phyloP scores from a whole-genome alignment of 2,888 invertebrate genomes.

The Odontothrips loti region DNA sequence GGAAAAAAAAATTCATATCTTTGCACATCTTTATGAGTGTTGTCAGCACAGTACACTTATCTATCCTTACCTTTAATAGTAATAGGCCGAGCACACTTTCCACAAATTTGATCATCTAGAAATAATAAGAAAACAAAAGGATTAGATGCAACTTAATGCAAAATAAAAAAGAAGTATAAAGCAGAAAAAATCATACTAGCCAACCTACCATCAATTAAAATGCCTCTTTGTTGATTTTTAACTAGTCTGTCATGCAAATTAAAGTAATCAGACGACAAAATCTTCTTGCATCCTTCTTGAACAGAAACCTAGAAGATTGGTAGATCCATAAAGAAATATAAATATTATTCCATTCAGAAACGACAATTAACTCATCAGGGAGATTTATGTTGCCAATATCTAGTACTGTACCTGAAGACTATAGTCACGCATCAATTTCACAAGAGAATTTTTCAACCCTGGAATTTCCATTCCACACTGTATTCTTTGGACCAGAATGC shows the following conservation, averaged over 20 bases:
- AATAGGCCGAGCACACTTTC: conserved; percentile 71
- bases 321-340: neutral
- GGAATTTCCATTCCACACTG: conserved; percentile 80
- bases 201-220: conserved; percentile 56
- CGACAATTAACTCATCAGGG: neutral
- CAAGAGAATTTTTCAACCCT: conserved; percentile 81
- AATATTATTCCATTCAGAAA: conserved; percentile 24
- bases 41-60: conserved; percentile 32
- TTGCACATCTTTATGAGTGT: neutral
- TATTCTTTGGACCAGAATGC: conserved; percentile 79
- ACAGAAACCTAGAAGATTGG: conserved; percentile 63
- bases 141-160: conserved; percentile 31
- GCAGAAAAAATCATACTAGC: conserved; percentile 36
- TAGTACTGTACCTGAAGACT: conserved; percentile 69
- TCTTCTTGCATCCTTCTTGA: conserved; percentile 84
- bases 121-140: conserved; percentile 47
- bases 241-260: conserved; percentile 78
- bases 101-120: conserved; percentile 71
- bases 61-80: conserved; percentile 59
- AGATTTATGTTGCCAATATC: neutral
- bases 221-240: conserved; percentile 70
- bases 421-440: conserved; percentile 94
- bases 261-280: conserved; percentile 86
- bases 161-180: conserved; percentile 25
- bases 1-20: conserved; percentile 39